phyloP scores from a whole-genome alignment of 2,113 vertebrate species.

The Neolamprologus sp. region DNA sequence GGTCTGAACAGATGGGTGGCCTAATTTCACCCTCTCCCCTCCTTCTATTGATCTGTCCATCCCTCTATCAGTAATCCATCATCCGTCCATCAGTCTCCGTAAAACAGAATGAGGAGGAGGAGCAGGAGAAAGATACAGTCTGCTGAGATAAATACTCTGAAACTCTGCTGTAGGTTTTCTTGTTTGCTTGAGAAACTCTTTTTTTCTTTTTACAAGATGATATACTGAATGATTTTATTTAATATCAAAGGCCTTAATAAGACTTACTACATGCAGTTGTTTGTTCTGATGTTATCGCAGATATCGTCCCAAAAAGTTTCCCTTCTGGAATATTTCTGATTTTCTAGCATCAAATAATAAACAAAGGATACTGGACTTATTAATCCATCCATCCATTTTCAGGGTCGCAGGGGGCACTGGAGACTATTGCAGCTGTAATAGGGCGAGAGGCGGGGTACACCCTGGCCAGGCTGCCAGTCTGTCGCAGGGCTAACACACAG shows the following conservation, averaged over 20 bases:
- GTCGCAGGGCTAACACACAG: not conserved
- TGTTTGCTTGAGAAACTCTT: not conserved
- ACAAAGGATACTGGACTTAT: not conserved
- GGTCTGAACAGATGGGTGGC: slow-evolving; percentile 43
- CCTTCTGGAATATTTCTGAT: not conserved
- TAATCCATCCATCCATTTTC: not conserved
- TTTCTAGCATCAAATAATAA: not conserved
- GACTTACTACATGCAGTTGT: not conserved
- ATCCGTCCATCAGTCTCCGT: not conserved
- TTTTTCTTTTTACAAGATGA: not conserved
- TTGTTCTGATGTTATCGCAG: not conserved
- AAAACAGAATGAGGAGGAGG: not conserved
- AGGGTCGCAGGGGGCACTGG: not conserved
- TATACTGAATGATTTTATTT: not conserved
- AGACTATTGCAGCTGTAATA: not conserved
- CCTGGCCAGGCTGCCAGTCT: not conserved
- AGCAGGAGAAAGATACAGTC: not conserved
- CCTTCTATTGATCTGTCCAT: slow-evolving; percentile 14
- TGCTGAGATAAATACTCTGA: not conserved
- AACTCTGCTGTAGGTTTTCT: not conserved
- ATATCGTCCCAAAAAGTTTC: not conserved
- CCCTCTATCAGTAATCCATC: slow-evolving; percentile 34
- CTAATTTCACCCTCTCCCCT: slow-evolving; percentile 39
- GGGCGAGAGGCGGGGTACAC: not conserved
- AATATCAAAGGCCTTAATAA: not conserved